Evolutionary conservation across 2,113 vertebrate species (phyloP).

Genomic region (Entomyzon cyanotis): DNA sequence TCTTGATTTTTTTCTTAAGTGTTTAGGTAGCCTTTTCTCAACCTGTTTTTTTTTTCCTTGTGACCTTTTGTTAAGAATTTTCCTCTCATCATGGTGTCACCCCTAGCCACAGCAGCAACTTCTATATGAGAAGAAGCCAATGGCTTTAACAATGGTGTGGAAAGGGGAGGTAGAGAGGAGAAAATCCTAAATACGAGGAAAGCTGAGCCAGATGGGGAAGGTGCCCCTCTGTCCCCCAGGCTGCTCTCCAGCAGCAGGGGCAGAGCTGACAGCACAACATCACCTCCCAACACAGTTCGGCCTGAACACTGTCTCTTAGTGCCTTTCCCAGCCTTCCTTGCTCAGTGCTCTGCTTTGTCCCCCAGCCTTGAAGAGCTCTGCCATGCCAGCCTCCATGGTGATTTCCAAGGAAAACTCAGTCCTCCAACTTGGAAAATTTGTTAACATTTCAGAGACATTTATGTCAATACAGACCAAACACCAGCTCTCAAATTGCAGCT

Average conservation of each 20-base stretch:
- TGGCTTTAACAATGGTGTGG: not conserved
- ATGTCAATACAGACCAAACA: not conserved
- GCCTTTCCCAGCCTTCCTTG: not conserved
- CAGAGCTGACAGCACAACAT: not conserved
- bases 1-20: not conserved
- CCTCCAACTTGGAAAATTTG: not conserved
- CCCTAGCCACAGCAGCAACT: not conserved
- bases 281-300: not conserved
- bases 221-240: no score
- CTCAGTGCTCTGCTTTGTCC: not conserved
- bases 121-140: not conserved
- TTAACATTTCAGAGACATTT: not conserved
- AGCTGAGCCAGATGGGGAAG: not conserved
- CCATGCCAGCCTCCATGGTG: not conserved
- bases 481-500: not conserved
- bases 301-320: not conserved
- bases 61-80: not conserved
- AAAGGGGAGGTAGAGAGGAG: not conserved
- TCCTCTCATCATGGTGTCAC: not conserved
- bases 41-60: no score
- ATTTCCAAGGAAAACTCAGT: not conserved
- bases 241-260: not conserved
- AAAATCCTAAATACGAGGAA: not conserved
- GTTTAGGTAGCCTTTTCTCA: not conserved
- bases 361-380: not conserved